Conservation (phyloP, 2,113 vertebrate genomes). For the Lepisosteus oculatus region DNA sequence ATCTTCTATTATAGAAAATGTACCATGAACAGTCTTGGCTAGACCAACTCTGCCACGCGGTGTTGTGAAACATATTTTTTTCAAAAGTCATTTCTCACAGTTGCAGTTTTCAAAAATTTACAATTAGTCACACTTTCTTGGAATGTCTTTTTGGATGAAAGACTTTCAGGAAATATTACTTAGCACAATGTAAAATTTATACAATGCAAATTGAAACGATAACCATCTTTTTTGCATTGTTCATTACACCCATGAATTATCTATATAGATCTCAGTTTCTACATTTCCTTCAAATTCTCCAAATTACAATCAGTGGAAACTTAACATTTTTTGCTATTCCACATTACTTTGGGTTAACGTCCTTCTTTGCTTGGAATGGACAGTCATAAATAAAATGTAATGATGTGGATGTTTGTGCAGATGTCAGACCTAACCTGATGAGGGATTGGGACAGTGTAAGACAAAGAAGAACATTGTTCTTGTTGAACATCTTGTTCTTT, state of each 20-base stretch:
- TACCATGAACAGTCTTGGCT: slow-evolving; percentile 37
- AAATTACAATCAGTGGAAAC: slow-evolving; percentile 14
- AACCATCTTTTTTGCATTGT: slow-evolving; percentile 35
- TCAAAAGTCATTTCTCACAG: slow-evolving; percentile 28
- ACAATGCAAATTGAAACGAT: slow-evolving; percentile 30
- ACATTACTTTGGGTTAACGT: too few relatives aligned
- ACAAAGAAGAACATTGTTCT: not conserved
- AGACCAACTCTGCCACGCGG: slow-evolving; percentile 13
- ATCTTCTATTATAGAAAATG: slow-evolving; percentile 44
- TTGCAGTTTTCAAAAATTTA: slow-evolving; percentile 35
- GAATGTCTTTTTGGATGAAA: slow-evolving; percentile 33
- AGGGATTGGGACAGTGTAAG: not conserved
- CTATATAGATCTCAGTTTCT: slow-evolving; percentile 33
- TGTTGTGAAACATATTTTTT: slow-evolving; percentile 31
- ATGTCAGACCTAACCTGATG: slow-evolving; percentile 30
- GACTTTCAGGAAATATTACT: slow-evolving; percentile 29
- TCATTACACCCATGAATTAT: slow-evolving; percentile 41
- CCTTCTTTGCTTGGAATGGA: not conserved
- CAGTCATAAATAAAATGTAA: slow-evolving; percentile 1
- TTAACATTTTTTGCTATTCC: not conserved
- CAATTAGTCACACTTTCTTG: slow-evolving; percentile 40
- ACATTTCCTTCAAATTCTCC: slow-evolving; percentile 29
- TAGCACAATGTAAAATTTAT: slow-evolving; percentile 30
- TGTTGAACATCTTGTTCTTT: not conserved
- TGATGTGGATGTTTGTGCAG: not conserved